Evolutionary conservation across 2,113 vertebrate species (phyloP).

Genomic region (Mesitornis unicolor): DNA sequence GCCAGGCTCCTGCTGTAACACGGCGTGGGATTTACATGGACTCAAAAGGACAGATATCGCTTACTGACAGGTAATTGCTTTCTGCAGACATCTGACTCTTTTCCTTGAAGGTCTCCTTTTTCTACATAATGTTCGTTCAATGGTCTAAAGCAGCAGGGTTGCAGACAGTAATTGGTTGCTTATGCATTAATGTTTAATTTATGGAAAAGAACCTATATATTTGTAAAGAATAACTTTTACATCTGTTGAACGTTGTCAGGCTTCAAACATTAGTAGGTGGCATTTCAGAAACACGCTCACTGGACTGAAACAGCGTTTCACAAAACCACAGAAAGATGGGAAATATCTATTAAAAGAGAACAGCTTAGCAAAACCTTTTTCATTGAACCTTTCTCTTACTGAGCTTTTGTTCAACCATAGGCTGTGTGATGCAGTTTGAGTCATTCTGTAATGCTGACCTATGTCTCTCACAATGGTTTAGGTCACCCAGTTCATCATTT

Average conservation of each 20-base stretch:
- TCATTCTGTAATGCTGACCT: not conserved
- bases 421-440: not conserved
- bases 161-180: not conserved
- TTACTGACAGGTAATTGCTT: not conserved
- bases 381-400: not conserved
- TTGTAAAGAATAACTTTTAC: not conserved
- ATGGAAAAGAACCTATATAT: not conserved
- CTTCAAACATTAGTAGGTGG: not conserved
- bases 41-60: not conserved
- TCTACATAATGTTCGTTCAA: not conserved
- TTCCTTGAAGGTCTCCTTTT: not conserved
- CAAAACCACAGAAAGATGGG: not conserved
- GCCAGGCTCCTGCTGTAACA: not conserved
- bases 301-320: not conserved
- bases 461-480: not conserved
- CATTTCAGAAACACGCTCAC: not conserved
- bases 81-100: constrained; percentile 12
- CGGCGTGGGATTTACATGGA: not conserved
- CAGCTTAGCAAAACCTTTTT: constrained; percentile 13
- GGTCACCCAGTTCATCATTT: not conserved
- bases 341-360: not conserved
- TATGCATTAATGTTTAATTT: constrained; percentile 22
- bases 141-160: not conserved
- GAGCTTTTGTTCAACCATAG: not conserved
- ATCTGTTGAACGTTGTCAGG: not conserved